These are phyloP conservation scores for Staurois parvus DNA, from an alignment of 2,797 vertebrate genomes.

Conservation along the genomic window DNA sequence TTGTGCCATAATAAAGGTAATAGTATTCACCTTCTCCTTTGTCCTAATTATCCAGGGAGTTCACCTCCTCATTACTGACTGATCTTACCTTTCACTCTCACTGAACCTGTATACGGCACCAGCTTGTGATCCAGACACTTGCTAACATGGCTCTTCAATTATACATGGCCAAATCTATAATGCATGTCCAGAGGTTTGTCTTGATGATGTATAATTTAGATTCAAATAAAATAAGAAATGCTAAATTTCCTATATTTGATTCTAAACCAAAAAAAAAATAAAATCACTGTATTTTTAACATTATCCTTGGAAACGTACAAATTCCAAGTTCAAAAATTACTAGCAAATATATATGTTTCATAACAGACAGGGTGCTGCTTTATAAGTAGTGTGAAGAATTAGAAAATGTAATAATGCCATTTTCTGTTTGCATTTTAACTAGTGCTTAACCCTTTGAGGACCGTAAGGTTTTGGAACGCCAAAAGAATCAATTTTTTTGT, in stretches of 20 bases:
- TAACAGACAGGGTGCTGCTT: too few relatives aligned
- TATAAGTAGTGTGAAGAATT: too few relatives aligned
- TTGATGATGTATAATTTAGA: conserved; percentile 34
- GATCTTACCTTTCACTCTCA: background rate
- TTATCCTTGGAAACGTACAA: too few relatives aligned
- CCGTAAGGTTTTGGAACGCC: too few relatives aligned
- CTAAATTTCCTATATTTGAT: background rate
- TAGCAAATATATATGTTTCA: background rate
- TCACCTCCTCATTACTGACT: conserved; percentile 13
- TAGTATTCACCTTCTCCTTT: conserved; percentile 9
- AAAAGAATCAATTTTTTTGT: too few relatives aligned
- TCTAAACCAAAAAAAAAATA: background rate
- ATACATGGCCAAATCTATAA: conserved; percentile 18
- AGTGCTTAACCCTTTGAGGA: too few relatives aligned
- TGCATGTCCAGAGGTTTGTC: background rate
- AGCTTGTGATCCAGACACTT: conserved; percentile 11
- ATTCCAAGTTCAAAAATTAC: background rate
- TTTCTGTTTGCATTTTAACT: too few relatives aligned
- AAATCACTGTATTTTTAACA: background rate
- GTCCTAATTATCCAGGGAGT: background rate
- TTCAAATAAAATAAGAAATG: background rate
- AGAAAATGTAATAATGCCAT: too few relatives aligned
- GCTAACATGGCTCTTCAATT: conserved; percentile 26
- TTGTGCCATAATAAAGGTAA: background rate
- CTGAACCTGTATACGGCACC: background rate